phyloP scores from a whole-genome alignment of 2,888 invertebrate species.

The Belgica antarctica region DNA sequence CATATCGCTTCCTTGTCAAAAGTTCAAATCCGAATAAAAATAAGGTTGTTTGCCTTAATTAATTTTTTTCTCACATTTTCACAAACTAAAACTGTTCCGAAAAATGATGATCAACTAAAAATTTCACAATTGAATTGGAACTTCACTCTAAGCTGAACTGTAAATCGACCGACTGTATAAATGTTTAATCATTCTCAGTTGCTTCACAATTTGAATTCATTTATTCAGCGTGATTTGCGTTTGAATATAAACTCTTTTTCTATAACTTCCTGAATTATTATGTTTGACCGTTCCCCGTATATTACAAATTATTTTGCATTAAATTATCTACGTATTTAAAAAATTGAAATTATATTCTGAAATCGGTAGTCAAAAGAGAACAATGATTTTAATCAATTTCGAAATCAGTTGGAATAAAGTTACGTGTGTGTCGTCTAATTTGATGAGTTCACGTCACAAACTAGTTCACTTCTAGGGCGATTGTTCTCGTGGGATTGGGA shows the following conservation, averaged over 20 bases:
- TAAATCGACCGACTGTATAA: neutral
- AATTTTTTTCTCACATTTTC: too few species aligned
- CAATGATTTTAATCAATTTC: constrained; percentile 16
- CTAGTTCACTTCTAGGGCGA: constrained; percentile 18
- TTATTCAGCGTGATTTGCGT: constrained; percentile 42
- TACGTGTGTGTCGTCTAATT: constrained; percentile 11
- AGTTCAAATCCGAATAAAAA: too few species aligned
- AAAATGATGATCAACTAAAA: too few species aligned
- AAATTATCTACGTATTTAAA: neutral
- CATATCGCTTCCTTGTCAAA: too few species aligned
- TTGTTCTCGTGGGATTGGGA: neutral
- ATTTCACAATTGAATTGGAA: too few species aligned
- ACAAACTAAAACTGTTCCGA: too few species aligned
- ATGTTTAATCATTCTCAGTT: constrained; percentile 33
- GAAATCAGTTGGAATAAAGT: neutral
- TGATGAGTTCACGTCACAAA: constrained; percentile 26
- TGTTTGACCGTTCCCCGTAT: constrained; percentile 43
- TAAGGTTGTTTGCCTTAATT: too few species aligned
- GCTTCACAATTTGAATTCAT: constrained; percentile 38
- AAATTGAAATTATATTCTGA: constrained; percentile 21
- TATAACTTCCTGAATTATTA: constrained; percentile 41
- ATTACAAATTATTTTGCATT: constrained; percentile 32
- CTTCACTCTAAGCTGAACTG: too few species aligned
- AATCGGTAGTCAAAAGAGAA: constrained; percentile 1
- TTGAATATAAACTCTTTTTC: constrained; percentile 28